Percentiles rank a stretch among this genome's conserved stretches.
These are phyloP conservation scores for Zeuzera pyrina DNA, from an alignment of 2,888 invertebrate species.

Conservation along the genomic window DNA sequence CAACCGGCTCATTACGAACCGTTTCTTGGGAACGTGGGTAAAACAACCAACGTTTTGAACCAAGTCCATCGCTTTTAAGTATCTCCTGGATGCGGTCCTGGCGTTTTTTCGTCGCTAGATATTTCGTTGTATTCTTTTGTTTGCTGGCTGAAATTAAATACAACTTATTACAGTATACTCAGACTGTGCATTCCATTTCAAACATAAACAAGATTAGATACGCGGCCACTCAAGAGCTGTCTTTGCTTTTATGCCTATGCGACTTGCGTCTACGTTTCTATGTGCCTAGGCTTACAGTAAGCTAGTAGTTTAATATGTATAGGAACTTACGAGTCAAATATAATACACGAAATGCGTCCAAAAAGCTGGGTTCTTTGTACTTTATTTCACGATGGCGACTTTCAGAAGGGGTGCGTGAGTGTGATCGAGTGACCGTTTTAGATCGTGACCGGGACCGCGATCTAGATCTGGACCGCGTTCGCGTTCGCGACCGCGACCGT, in stretches of 20 bases:
- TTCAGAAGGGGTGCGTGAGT: conserved; percentile 22
- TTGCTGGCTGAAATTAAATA: conserved; percentile 49
- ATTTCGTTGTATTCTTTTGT: conserved; percentile 46
- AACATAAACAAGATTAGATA: conserved; percentile 1
- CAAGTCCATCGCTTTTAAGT: conserved; percentile 54
- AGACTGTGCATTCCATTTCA: no score
- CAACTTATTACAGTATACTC: no score
- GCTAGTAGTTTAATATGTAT: no score
- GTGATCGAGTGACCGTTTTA: conserved; percentile 23
- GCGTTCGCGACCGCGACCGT: conserved; percentile 14
- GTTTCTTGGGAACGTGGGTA: conserved; percentile 35
- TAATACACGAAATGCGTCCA: conserved; percentile 56
- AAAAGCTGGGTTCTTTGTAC: conserved; percentile 41
- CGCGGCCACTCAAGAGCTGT: no score
- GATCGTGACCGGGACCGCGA: conserved; percentile 22
- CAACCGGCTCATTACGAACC: conserved; percentile 14
- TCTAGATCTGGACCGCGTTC: conserved; percentile 17
- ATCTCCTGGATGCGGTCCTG: conserved; percentile 53
- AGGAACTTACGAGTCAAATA: conserved; percentile 48
- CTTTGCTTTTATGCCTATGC: no score
- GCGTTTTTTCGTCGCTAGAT: conserved; percentile 49
- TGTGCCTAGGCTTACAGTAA: no score
- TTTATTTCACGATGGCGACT: conserved; percentile 29
- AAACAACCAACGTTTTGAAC: conserved; percentile 57
- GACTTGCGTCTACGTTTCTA: no score